A percentile compares a stretch with the other conserved stretches of the same genome.
Conservation (phyloP, 2,113 vertebrate species). For the Diglossa brunneiventris region DNA sequence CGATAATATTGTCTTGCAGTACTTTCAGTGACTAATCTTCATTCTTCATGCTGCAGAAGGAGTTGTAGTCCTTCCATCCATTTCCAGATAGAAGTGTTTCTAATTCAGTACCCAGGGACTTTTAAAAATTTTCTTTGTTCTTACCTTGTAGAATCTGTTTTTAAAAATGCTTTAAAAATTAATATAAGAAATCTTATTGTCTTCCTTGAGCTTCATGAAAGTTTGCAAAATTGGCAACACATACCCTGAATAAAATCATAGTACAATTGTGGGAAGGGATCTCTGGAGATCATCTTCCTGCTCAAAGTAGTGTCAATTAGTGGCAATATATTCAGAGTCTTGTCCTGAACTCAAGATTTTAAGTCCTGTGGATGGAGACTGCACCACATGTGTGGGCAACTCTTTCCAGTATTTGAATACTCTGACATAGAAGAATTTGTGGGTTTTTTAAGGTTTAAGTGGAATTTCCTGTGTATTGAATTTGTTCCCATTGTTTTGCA, state of each 20-base stretch:
- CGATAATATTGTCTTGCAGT: neutral
- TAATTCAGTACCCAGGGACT: neutral
- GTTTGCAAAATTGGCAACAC: neutral
- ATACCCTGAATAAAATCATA: neutral
- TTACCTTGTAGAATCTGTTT: neutral
- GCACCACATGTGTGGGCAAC: neutral
- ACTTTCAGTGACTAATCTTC: neutral
- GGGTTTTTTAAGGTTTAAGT: neutral
- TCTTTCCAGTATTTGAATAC: neutral
- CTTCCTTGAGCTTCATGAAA: neutral
- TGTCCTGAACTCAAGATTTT: neutral
- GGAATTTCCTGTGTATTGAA: neutral
- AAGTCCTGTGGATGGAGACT: neutral
- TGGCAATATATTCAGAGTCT: neutral
- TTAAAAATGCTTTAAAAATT: neutral
- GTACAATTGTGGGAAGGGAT: neutral
- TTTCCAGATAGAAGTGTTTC: neutral
- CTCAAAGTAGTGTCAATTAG: neutral
- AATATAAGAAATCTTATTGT: neutral
- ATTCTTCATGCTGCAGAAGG: neutral
- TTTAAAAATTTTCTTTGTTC: neutral
- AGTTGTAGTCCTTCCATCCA: neutral
- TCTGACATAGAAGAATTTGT: neutral
- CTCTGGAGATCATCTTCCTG: neutral
- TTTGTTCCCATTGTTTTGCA: neutral